Conservation (phyloP, 2,888 invertebrate species). For the Sericinus montela region DNA sequence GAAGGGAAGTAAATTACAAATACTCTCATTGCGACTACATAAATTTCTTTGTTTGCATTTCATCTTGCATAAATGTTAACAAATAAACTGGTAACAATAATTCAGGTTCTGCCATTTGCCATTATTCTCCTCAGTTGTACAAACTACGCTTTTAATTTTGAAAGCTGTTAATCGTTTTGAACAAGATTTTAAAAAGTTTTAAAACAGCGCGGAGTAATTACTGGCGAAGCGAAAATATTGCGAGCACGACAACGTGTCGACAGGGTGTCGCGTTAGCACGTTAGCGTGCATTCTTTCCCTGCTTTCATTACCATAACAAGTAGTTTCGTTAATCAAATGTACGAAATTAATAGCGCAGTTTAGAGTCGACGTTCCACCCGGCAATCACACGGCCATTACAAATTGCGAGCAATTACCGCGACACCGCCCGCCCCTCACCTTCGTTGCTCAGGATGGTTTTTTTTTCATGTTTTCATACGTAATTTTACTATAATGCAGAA, state of each 20-base stretch:
- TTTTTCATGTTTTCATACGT: conserved; percentile 40
- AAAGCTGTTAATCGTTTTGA: conserved; percentile 29
- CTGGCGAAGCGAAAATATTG: conserved; percentile 65
- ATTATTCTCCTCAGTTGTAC: background rate
- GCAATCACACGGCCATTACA: conserved; percentile 76
- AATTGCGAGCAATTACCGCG: conserved; percentile 71
- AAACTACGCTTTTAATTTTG: conserved; percentile 17
- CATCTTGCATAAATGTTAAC: background rate
- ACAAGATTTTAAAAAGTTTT: conserved; percentile 43
- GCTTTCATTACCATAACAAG: conserved; percentile 77
- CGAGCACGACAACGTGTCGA: conserved; percentile 70
- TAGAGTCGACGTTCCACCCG: conserved; percentile 70
- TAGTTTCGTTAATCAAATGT: conserved; percentile 79
- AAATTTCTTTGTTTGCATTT: too few species aligned
- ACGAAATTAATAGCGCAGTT: conserved; percentile 78
- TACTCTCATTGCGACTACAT: too few species aligned
- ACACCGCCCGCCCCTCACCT: conserved; percentile 51
- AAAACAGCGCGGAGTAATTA: conserved; percentile 54
- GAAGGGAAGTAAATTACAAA: too few species aligned
- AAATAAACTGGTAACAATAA: conserved; percentile 9
- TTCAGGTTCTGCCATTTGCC: conserved; percentile 11
- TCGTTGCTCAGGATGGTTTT: conserved; percentile 41
- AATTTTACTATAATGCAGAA: conserved; percentile 38
- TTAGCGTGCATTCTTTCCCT: conserved; percentile 74
- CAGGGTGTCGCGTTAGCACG: conserved; percentile 68